phyloP scores from a whole-genome alignment of 1,140 invertebrate genomes.

The Bombus polaris region DNA sequence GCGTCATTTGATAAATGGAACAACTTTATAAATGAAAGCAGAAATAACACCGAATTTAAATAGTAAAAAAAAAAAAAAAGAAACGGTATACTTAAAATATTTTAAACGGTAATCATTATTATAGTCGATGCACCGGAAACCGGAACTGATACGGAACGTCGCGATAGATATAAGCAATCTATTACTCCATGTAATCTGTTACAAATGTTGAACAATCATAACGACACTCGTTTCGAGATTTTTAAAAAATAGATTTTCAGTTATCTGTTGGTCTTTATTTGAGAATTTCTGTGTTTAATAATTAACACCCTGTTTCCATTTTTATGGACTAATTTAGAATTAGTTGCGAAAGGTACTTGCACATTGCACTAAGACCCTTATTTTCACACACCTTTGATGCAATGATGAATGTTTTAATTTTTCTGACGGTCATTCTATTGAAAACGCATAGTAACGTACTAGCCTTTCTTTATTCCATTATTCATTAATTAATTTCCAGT shows the following conservation, averaged over 20 bases:
- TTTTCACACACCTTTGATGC: not conserved
- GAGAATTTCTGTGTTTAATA: not conserved
- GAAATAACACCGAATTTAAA: constrained; percentile 20
- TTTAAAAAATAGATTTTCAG: not conserved
- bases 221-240: not conserved
- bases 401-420: too few relatives aligned
- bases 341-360: not conserved
- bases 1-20: constrained; percentile 46
- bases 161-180: constrained; percentile 20
- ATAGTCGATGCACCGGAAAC: constrained; percentile 44
- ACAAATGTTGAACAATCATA: not conserved
- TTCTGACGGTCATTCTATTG: too few relatives aligned
- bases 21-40: constrained; percentile 20
- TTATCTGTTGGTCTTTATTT: too few relatives aligned
- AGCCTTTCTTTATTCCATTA: not conserved
- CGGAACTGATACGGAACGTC: constrained; percentile 43
- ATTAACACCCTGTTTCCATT: too few relatives aligned
- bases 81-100: not conserved
- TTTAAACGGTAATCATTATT: constrained; percentile 15
- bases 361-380: too few relatives aligned
- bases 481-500: not conserved
- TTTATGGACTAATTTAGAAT: not conserved
- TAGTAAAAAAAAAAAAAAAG: not conserved
- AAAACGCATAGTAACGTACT: too few relatives aligned
- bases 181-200: constrained; percentile 9